Conservation (phyloP, 2,797 vertebrate genomes). For the Alouatta caraya region DNA sequence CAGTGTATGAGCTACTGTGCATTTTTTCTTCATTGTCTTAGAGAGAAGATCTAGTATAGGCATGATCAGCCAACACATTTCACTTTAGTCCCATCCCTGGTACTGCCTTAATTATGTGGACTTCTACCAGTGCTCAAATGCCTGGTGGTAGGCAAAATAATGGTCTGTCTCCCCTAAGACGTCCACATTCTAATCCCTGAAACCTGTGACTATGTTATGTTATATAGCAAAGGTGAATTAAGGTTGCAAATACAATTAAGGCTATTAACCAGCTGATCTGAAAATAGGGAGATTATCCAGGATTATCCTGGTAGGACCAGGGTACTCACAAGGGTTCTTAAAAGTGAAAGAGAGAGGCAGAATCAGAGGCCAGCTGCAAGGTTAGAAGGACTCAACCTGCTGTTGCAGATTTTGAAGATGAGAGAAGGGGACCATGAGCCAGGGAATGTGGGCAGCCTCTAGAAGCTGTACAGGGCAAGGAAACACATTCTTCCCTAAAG, state of each 20-base stretch:
- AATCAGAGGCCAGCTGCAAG: not conserved
- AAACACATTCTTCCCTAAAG: not conserved
- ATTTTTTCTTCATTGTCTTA: not conserved
- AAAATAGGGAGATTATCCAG: not conserved
- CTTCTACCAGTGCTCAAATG: not conserved
- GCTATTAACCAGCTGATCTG: not conserved
- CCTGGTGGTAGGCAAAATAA: not conserved
- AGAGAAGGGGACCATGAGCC: not conserved
- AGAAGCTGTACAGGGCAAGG: not conserved
- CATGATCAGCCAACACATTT: not conserved
- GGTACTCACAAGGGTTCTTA: not conserved
- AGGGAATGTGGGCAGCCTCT: not conserved
- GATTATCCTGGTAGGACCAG: not conserved
- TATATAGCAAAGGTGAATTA: not conserved
- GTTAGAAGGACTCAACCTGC: not conserved
- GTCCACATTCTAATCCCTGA: not conserved
- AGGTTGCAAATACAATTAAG: constrained; percentile 6
- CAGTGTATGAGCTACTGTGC: not conserved
- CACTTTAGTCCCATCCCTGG: not conserved
- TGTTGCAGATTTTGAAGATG: not conserved
- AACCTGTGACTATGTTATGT: not conserved
- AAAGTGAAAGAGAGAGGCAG: not conserved
- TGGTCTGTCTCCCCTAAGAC: not conserved
- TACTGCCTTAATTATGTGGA: not conserved
- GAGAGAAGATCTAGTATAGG: not conserved